Percentiles rank a stretch among this genome's conserved stretches.
Evolutionary conservation across 2,797 vertebrate species (phyloP).

Genomic region (Mormyrus proboscirostris): DNA sequence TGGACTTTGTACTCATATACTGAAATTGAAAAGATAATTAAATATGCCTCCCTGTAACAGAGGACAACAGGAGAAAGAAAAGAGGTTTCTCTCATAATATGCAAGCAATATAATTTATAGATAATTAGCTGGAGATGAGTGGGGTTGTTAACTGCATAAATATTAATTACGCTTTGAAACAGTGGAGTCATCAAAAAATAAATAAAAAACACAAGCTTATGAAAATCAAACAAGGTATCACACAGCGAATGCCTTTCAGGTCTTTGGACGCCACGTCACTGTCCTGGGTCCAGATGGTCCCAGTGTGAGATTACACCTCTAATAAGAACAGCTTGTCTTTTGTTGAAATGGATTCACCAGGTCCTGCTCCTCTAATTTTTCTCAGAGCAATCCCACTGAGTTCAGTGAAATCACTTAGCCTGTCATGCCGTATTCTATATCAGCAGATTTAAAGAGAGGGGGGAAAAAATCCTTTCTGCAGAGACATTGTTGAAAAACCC

Average conservation of each 20-base stretch:
- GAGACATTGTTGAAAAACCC: neutral
- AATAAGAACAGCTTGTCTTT: constrained; percentile 22
- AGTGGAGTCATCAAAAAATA: constrained; percentile 1
- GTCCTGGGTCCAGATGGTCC: constrained; percentile 16
- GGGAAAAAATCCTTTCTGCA: neutral
- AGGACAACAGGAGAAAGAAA: neutral
- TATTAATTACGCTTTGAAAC: constrained; percentile 14
- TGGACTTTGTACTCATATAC: neutral
- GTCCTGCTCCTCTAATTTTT: constrained; percentile 7
- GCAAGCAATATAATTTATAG: neutral
- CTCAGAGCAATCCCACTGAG: neutral
- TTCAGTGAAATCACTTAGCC: constrained; percentile 12
- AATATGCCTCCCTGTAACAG: neutral
- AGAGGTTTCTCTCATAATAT: neutral
- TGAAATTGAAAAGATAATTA: neutral
- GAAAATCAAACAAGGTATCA: neutral
- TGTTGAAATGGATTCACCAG: neutral
- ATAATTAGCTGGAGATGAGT: neutral
- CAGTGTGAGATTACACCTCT: constrained; percentile 19
- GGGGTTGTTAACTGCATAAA: neutral
- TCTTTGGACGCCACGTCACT: neutral
- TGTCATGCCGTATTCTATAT: neutral
- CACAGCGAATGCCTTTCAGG: neutral
- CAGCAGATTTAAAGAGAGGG: neutral
- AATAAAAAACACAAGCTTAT: neutral